These are phyloP conservation scores for Acrocephalus scirpaceus DNA, from an alignment of 2,797 vertebrate genomes.

Conservation along the genomic window DNA sequence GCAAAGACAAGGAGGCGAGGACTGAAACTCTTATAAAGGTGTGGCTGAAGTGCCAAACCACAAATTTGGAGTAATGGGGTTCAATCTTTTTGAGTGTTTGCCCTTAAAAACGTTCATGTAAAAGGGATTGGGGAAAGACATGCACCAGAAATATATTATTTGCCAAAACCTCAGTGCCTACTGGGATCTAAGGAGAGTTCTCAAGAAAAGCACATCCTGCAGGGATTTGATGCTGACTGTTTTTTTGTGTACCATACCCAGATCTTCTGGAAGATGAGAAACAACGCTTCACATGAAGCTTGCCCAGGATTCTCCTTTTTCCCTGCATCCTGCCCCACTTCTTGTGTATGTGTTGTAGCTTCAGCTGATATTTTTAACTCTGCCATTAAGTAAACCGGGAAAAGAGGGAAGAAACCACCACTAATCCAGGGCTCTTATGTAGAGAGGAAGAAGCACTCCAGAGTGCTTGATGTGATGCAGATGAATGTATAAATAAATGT, in stretches of 20 bases:
- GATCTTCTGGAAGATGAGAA: not conserved
- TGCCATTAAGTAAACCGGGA: not conserved
- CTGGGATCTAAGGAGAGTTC: not conserved
- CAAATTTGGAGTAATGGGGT: fast-evolving
- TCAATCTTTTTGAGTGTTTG: not conserved
- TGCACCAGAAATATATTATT: not conserved
- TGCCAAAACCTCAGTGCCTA: not conserved
- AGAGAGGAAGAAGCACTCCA: not conserved
- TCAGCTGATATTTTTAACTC: not conserved
- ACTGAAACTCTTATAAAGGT: not conserved
- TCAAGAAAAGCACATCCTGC: not conserved
- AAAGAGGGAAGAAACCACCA: not conserved
- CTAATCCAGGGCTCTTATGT: not conserved
- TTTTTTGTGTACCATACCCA: not conserved
- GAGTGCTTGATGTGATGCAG: not conserved
- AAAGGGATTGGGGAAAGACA: not conserved
- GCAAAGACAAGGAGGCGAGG: not conserved
- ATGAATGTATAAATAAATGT: not conserved
- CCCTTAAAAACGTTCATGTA: not conserved
- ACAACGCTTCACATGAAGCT: not conserved
- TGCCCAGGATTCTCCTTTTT: not conserved
- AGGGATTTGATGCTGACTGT: not conserved
- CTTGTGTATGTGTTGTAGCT: not conserved
- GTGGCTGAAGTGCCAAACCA: not conserved
- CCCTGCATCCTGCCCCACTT: not conserved